Evolutionary conservation across 2,888 invertebrate species (phyloP), one percentile per base, ranked within the genome.

Genomic region (Tricholauxania praeusta): DNA sequence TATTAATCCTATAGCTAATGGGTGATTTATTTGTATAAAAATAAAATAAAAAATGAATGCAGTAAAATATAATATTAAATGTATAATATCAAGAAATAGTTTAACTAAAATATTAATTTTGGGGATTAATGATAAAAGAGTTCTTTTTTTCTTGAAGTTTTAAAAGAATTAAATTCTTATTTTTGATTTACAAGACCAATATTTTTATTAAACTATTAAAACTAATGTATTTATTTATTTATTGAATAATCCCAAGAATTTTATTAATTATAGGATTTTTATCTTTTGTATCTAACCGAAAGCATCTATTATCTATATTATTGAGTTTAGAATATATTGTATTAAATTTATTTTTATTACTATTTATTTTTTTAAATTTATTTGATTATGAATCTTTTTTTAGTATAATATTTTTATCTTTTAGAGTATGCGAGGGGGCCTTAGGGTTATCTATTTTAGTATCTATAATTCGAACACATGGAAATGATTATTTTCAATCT

Each of bases 51-150:
- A 82, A 80, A 88, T 79, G 49, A 78, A 75, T 74, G 77, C 75
- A 53, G 77, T 28, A 17, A 63, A 72, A 57, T 77, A 76, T 72
- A 82, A 39, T 59, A 81, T 78, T 75, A 83, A 79, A 81, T 86
- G 83, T 71, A 84, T 78, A 32, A 39, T 63, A 76, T 87, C 90
- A 91, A 89, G 88, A 89, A 89, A 87, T 91, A 91, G 90, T 91
- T 91, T 91, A 89, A 87, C 81, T 78, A 87, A 91, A 91, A 91
- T 91, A 89, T 90, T 91, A 91, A 91, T 91, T 91, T 91, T 91
- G 91, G 90, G 89, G 89, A 91, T 91, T 91, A 91, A 90, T 83
- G 89, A 90, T 89, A 89, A 88, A 88, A 87, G 86, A 12, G 71
- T 80, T 75, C 86, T 87, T 89, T 89, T 89, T 89, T 89, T 88